Evolutionary conservation across 2,797 vertebrate genomes (phyloP).

Genomic region (Luscinia luscinia): DNA sequence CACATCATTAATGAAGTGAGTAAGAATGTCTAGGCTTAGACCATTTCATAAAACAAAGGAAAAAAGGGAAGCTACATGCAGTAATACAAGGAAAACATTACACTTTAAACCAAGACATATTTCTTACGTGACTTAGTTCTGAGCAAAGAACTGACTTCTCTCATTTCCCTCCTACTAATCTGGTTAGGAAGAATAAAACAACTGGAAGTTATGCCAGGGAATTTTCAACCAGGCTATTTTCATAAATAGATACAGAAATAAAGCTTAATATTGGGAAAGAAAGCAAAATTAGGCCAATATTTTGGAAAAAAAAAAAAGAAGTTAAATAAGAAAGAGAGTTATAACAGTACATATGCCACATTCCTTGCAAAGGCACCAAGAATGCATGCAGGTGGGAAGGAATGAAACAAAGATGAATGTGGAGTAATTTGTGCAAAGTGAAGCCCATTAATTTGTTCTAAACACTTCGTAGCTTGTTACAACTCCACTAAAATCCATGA

Average conservation of each 20-base stretch:
- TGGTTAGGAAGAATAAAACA: conserved; percentile 4
- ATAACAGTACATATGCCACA: neutral
- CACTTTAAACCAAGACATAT: conserved; percentile 4
- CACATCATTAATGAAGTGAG: conserved; percentile 1
- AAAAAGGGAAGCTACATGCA: neutral
- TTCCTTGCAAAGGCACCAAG: neutral
- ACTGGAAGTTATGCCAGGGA: neutral
- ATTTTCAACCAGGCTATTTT: neutral
- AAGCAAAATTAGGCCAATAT: neutral
- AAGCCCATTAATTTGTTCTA: neutral
- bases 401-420: neutral
- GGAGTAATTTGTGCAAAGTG: neutral
- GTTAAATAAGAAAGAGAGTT: neutral
- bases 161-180: neutral
- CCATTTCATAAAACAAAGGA: conserved; percentile 28
- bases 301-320: neutral
- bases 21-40: neutral
- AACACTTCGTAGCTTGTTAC: neutral
- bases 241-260: neutral
- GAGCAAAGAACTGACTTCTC: neutral
- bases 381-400: neutral
- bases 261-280: neutral
- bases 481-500: neutral
- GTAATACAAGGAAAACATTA: neutral
- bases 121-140: neutral